Conservation (phyloP, 1,140 invertebrate genomes). For the Muscidifurax raptorellus region DNA sequence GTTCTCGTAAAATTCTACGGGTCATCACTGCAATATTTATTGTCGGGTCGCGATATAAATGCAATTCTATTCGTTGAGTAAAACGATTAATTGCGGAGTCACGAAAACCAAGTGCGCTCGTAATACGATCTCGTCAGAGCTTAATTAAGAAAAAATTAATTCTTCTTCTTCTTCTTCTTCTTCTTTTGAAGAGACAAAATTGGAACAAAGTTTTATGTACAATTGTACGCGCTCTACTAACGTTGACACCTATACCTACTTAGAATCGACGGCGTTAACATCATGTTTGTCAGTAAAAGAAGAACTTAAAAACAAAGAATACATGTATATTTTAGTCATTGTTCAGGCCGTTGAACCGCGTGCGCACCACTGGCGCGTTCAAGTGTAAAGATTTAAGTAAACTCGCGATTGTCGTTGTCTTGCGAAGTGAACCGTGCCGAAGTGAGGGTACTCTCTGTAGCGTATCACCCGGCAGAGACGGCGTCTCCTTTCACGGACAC, state of each 20-base stretch:
- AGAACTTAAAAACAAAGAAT: background rate
- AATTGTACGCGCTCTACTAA: background rate
- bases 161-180: no score
- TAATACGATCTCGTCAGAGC: background rate
- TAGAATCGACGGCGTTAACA: background rate
- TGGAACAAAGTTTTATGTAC: background rate
- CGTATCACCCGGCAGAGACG: background rate
- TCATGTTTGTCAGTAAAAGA: background rate
- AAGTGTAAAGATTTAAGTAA: constrained; percentile 4
- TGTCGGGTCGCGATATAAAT: constrained; percentile 23
- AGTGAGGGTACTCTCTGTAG: background rate
- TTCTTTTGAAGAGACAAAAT: no score
- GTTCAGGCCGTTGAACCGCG: background rate
- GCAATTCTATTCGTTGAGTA: background rate
- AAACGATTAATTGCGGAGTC: background rate
- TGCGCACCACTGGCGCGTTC: background rate
- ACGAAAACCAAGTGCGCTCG: background rate
- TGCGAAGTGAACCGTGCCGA: background rate
- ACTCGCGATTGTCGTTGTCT: constrained; percentile 16
- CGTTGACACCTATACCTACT: background rate
- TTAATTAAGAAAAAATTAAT: background rate
- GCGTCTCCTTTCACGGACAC: constrained; percentile 29
- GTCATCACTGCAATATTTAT: constrained; percentile 1
- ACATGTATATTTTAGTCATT: background rate
- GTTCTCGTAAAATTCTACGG: background rate